Evolutionary conservation across 1,140 invertebrate genomes (phyloP).

Genomic region (silkworm (Bombyx mori)): ASM3026992v2 NC_085124.1:6611001-6611500

Average conservation of each 20-base stretch:
- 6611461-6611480: conserved; percentile 39
- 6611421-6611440: conserved; percentile 32
- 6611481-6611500: conserved; percentile 54
- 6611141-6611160: conserved; percentile 27
- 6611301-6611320: conserved; percentile 35
- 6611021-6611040: no score
- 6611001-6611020: no score
- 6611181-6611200: conserved; percentile 41
- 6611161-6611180: conserved; percentile 44
- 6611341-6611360: conserved; percentile 52
- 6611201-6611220: conserved; percentile 15
- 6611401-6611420: conserved; percentile 32
- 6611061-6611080: not conserved
- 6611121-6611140: conserved; percentile 12
- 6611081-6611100: not conserved
- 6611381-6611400: conserved; percentile 27
- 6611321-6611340: conserved; percentile 55
- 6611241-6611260: conserved; percentile 27
- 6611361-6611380: conserved; percentile 56
- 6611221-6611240: conserved; percentile 12
- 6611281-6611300: conserved; percentile 14
- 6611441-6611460: conserved; percentile 61
- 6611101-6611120: no score
- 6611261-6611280: conserved; percentile 18
- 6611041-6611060: no score